These are phyloP conservation scores for Macropus fuliginosus DNA, from an alignment of 2,797 vertebrate genomes.

Conservation along the genomic window DNA sequence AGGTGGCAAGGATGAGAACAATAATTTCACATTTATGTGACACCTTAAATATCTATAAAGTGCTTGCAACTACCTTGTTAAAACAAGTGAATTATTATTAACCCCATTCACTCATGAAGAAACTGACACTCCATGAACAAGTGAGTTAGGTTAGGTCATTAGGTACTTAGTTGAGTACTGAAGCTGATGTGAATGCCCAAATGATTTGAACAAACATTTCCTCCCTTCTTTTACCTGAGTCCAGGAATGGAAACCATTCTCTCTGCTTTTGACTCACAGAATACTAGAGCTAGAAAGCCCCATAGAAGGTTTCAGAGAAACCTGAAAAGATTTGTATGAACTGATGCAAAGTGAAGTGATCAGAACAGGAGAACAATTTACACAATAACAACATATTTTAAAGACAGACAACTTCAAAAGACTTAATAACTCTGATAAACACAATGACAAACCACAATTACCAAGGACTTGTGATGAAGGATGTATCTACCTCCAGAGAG, in stretches of 20 bases:
- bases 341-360: neutral
- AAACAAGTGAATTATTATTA: neutral
- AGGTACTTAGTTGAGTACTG: neutral
- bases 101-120: neutral
- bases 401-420: neutral
- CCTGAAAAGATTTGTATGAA: neutral
- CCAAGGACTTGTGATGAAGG: neutral
- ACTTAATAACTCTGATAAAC: neutral
- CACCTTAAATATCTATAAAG: neutral
- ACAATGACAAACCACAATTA: neutral
- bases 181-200: neutral
- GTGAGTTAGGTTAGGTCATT: neutral
- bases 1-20: neutral
- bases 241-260: neutral
- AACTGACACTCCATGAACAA: neutral
- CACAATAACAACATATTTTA: neutral
- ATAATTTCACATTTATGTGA: neutral
- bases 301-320: neutral
- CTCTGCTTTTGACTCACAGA: neutral
- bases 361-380: neutral
- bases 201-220: too few relatives aligned
- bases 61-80: neutral
- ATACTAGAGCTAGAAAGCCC: neutral
- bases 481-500: neutral
- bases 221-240: too few relatives aligned